Conservation (phyloP, 2,113 vertebrate species). For the Paramisgurnus dabryanus region DNA sequence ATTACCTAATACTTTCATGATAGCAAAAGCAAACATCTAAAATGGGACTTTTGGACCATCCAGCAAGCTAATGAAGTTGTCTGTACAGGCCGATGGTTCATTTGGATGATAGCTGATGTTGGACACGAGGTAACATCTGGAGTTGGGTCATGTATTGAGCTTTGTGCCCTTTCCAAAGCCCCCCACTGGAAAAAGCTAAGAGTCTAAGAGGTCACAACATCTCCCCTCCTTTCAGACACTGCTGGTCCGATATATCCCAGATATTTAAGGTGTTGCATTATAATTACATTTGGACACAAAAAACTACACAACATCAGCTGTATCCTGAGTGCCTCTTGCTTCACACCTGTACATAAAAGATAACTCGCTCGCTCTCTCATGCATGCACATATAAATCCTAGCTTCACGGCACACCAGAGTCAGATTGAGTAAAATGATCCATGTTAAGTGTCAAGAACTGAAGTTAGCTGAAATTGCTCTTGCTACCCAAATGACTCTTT, state of each 20-base stretch:
- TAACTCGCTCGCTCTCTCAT: neutral
- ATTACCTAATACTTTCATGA: too few species aligned
- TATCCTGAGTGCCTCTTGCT: too few species aligned
- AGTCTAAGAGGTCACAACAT: neutral
- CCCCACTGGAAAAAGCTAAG: neutral
- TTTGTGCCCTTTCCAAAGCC: conserved; percentile 4
- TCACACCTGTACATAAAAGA: neutral
- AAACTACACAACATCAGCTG: too few species aligned
- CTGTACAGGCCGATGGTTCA: conserved; percentile 17
- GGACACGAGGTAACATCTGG: conserved; percentile 24
- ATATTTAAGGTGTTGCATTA: too few species aligned
- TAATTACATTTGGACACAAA: too few species aligned
- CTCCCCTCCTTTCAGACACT: neutral
- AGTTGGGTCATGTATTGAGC: neutral
- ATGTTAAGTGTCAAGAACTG: conserved; percentile 39
- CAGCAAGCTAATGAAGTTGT: conserved; percentile 20
- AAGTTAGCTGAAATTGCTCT: conserved; percentile 49
- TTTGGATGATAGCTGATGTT: conserved; percentile 24
- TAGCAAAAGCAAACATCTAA: neutral
- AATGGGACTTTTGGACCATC: neutral
- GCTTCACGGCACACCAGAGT: conserved; percentile 1
- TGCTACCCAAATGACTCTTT: conserved; percentile 52
- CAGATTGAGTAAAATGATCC: conserved; percentile 33
- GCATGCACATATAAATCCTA: neutral
- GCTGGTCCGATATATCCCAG: neutral